phyloP scores from a whole-genome alignment of 2,888 invertebrate species.

The Escarpia spicata region DNA sequence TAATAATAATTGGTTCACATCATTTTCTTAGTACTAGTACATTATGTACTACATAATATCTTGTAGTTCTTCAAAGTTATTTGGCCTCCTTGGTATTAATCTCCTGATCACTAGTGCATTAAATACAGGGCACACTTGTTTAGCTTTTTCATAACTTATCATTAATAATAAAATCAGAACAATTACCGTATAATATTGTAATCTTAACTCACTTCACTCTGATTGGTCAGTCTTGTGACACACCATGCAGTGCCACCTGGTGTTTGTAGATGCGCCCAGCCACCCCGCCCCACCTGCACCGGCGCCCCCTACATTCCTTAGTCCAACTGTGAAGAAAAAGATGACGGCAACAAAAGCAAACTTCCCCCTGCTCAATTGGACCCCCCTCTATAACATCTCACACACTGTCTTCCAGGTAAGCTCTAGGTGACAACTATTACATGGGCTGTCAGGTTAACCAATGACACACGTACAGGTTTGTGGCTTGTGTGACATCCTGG shows the following conservation, averaged over 20 bases:
- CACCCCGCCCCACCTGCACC: constrained; percentile 21
- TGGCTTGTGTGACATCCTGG: too few species aligned
- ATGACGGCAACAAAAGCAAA: background rate
- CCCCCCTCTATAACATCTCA: constrained; percentile 32
- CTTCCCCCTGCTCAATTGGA: constrained; percentile 43
- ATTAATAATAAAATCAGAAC: too few species aligned
- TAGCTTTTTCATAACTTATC: too few species aligned
- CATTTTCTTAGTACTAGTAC: too few species aligned
- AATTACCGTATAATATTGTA: background rate
- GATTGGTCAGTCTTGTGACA: background rate
- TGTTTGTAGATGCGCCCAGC: background rate
- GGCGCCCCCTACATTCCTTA: constrained; percentile 20
- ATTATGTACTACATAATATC: too few species aligned
- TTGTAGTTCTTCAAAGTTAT: too few species aligned
- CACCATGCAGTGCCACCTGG: background rate
- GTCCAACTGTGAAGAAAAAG: constrained; percentile 19
- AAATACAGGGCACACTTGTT: too few species aligned
- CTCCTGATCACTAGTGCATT: too few species aligned
- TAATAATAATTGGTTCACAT: too few species aligned
- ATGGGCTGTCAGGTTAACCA: too few species aligned
- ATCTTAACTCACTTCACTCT: background rate
- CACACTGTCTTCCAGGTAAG: constrained; percentile 38
- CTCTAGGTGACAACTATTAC: background rate
- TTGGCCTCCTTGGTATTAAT: too few species aligned
- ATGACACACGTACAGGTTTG: too few species aligned